Percentiles rank a stretch among this genome's conserved stretches.
Evolutionary conservation across 2,113 vertebrate genomes (phyloP).

Genomic region (Mellivora capensis): DNA sequence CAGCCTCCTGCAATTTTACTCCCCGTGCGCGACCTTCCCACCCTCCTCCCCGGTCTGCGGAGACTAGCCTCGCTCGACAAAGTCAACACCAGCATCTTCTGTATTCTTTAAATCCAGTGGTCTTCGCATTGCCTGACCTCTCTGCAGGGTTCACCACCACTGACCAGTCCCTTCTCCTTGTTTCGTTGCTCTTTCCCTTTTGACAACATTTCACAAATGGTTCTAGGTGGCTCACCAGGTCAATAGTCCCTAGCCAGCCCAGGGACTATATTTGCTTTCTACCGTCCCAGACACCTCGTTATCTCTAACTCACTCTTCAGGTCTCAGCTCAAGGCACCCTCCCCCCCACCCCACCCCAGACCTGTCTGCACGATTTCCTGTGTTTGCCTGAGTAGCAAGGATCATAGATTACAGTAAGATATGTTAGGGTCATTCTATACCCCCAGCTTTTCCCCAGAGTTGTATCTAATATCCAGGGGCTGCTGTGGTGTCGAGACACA

Average conservation of each 20-base stretch:
- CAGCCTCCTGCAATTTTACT: not conserved
- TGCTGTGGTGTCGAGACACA: not conserved
- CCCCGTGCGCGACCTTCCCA: not conserved
- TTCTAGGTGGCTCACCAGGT: not conserved
- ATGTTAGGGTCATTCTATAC: not conserved
- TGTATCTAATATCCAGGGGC: not conserved
- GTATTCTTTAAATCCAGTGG: not conserved
- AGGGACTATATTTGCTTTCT: slow-evolving; percentile 20
- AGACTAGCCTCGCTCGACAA: not conserved
- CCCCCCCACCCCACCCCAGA: not conserved
- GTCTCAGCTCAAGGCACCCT: not conserved
- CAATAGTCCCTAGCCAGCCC: not conserved
- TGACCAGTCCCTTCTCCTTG: not conserved
- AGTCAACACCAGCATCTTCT: not conserved
- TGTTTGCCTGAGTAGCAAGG: not conserved
- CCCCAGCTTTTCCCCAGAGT: not conserved
- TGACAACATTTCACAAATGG: not conserved
- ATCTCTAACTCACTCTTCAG: not conserved
- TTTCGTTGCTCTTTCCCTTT: not conserved
- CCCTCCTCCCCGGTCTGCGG: not conserved
- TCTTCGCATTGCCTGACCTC: not conserved
- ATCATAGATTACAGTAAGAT: slow-evolving; percentile 30
- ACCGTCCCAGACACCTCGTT: slow-evolving; percentile 41
- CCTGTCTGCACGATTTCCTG: not conserved
- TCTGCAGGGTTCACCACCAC: not conserved